A percentile compares a stretch with the other conserved stretches of the same genome.
Evolutionary conservation across 2,797 vertebrate genomes (phyloP).

Genomic region (Bradypus variegatus): DNA sequence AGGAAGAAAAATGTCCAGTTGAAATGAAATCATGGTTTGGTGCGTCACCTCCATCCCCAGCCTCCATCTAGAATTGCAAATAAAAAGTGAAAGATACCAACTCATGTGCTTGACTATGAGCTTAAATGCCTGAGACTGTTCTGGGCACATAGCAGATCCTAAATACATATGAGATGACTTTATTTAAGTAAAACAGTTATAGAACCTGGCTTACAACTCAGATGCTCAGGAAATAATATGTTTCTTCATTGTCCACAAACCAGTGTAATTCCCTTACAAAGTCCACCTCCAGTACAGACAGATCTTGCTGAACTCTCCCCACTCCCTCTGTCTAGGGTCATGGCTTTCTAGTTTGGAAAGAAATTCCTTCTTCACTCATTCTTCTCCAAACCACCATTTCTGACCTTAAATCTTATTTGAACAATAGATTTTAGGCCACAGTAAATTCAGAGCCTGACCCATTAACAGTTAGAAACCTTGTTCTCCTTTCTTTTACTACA

Average conservation of each 20-base stretch:
- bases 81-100: background rate
- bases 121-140: background rate
- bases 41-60: background rate
- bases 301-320: background rate
- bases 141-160: background rate
- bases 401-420: background rate
- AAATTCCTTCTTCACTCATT: background rate
- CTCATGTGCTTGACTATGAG: background rate
- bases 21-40: background rate
- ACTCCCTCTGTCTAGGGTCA: background rate
- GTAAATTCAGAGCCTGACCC: background rate
- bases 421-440: background rate
- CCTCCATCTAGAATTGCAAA: constrained; percentile 13
- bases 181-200: background rate
- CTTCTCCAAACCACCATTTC: background rate
- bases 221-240: background rate
- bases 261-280: background rate
- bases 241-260: background rate
- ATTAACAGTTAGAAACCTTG: background rate
- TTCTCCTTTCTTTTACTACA: background rate
- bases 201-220: background rate
- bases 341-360: background rate
- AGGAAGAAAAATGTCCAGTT: background rate
- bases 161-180: background rate
- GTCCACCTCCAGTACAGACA: background rate